A percentile compares a stretch with the other conserved stretches of the same genome.
These are phyloP conservation scores for Trachelus stipa DNA, from an alignment of 2,888 invertebrate genomes.

Conservation along the genomic window DNA sequence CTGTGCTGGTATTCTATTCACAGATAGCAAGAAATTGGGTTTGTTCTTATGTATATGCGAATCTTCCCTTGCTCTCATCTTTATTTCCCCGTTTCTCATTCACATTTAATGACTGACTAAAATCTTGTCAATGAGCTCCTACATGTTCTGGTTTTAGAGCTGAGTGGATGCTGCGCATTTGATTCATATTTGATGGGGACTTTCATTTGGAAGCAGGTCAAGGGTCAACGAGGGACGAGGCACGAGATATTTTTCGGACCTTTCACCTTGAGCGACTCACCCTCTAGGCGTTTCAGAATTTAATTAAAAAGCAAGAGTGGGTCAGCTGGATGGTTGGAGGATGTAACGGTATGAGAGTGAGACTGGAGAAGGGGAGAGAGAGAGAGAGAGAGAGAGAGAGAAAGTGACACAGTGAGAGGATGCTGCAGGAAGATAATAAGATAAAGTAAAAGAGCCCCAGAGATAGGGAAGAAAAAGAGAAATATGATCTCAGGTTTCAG, in stretches of 20 bases:
- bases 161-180: not conserved
- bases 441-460: too few species aligned
- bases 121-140: not conserved
- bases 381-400: too few species aligned
- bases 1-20: not conserved
- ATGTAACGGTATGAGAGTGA: too few species aligned
- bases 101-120: not conserved
- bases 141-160: not conserved
- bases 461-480: conserved; percentile 14
- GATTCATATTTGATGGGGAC: conserved; percentile 4
- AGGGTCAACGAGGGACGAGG: not conserved
- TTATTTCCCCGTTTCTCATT: too few species aligned
- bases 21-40: conserved; percentile 15
- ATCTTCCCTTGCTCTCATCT: not conserved
- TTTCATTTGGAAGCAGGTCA: conserved; percentile 1
- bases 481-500: not conserved
- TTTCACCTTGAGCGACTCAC: too few species aligned
- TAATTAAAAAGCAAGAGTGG: conserved; percentile 8
- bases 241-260: too few species aligned
- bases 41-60: conserved; percentile 22
- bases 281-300: not conserved
- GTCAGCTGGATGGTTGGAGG: not conserved
- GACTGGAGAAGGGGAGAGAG: too few species aligned
- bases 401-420: too few species aligned
- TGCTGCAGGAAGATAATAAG: too few species aligned